Evolutionary conservation across 2,888 invertebrate species (phyloP).

Genomic region (Tuta absoluta): DNA sequence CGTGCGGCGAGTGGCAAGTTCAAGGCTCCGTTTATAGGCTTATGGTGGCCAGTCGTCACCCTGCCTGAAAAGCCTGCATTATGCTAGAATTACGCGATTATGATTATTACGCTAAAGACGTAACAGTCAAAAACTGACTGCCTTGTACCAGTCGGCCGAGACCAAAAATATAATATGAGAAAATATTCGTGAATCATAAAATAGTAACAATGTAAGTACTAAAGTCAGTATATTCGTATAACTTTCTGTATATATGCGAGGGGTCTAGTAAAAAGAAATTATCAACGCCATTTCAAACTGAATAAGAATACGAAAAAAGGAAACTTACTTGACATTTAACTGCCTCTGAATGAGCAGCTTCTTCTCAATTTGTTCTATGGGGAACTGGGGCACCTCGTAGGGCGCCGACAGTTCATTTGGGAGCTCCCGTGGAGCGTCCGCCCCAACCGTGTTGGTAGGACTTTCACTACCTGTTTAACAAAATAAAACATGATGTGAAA

Average conservation of each 20-base stretch:
- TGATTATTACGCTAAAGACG: not conserved
- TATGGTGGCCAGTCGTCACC: conserved; percentile 32
- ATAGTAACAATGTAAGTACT: too few relatives aligned
- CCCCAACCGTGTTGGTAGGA: conserved; percentile 82
- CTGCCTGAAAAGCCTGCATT: conserved; percentile 5
- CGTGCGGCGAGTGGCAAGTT: conserved; percentile 36
- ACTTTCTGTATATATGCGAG: too few relatives aligned
- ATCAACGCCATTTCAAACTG: not conserved
- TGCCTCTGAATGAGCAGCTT: conserved; percentile 94
- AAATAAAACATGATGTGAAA: not conserved
- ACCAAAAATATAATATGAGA: too few relatives aligned
- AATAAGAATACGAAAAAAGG: not conserved
- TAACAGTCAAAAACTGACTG: not conserved
- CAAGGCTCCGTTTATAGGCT: conserved; percentile 50
- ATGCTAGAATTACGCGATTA: conserved; percentile 1
- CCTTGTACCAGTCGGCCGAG: too few relatives aligned
- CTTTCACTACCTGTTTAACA: conserved; percentile 85
- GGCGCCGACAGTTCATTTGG: conserved; percentile 96
- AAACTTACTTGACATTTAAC: conserved; percentile 91
- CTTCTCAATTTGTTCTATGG: conserved; percentile 98
- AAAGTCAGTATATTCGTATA: too few relatives aligned
- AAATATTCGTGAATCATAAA: not conserved
- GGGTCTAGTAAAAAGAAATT: not conserved
- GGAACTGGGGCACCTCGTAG: conserved; percentile 98
- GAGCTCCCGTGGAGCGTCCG: conserved; percentile 80